Evolutionary conservation across 2,797 vertebrate species (phyloP).

Genomic region (Pseudochirops corinnae): DNA sequence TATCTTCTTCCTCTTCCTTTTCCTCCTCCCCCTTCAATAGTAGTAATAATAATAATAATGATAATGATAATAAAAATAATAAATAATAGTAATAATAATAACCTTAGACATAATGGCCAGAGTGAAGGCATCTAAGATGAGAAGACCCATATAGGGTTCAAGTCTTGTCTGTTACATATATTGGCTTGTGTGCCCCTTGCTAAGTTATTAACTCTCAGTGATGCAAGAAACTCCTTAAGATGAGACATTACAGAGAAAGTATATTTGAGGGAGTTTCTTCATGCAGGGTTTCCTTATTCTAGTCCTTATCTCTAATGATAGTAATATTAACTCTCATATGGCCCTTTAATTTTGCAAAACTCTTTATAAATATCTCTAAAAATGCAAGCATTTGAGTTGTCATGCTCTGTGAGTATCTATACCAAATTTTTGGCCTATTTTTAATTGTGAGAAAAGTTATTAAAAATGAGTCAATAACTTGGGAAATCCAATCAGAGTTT

Average conservation of each 20-base stretch:
- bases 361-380: background rate
- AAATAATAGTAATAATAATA: too few species aligned
- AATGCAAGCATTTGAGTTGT: slow-evolving; percentile 10
- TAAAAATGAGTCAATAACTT: slow-evolving; percentile 21
- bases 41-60: too few species aligned
- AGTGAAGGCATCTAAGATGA: background rate
- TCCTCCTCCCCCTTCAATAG: background rate
- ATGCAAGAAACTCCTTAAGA: background rate
- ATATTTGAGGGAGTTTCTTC: background rate
- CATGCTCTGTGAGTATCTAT: slow-evolving; percentile 27
- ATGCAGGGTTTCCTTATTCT: background rate
- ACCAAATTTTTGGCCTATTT: slow-evolving; percentile 1
- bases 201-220: background rate
- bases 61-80: too few species aligned
- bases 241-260: background rate
- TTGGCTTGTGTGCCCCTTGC: background rate
- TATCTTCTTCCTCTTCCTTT: background rate
- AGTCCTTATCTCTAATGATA: background rate
- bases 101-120: background rate
- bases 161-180: background rate
- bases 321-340: background rate
- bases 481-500: slow-evolving; percentile 44
- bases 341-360: background rate
- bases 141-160: background rate
- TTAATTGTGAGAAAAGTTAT: slow-evolving; percentile 22